Base-by-base conservation (phyloP, 2,888 invertebrate species). In the Polyommatus iphigenia region DNA sequence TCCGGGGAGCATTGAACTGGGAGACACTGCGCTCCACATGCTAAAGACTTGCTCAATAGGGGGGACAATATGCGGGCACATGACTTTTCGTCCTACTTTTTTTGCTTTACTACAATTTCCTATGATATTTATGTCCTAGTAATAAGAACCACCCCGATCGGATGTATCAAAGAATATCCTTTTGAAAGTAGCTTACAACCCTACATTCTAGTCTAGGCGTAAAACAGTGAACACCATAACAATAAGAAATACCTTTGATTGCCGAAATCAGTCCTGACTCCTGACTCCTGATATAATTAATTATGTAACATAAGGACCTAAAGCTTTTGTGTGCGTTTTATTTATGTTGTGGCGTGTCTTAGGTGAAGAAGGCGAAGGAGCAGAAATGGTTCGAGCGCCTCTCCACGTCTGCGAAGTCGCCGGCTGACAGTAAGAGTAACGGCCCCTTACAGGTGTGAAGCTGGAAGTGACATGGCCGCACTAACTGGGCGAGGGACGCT, bases 361-460 rank as follows among this genome's bases (percentile, higher is more conserved):
- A 92, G 93, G 91, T 90, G 85, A 88, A 88, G 86, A 89, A 88
- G 84, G 82, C 81, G 80, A 88, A 88, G 6, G 88, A 90, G 80
- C 90, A 87, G 86, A 90, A 89, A 80, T 93, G 93, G 93, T 93
- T 88, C 90, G 93, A 93, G 89, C 89, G 93, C 67, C 89, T 93
- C 81, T 93, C 92, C 78, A 84, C 87, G 78, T 93, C 92, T 77
- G 83, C 87, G 79, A 89, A 87, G 82, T 82, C 85, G 59, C 81
- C 86, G 54, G 83, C 83, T 83, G 88, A 88, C 84, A 87, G 82
- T 84, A 89, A 87, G 85, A 83, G 84, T 82, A 88, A 88, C 78
- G 87, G 82, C 80, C 91, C 89, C 72, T 83, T 90, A 78, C 92
- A 93, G 93, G 93, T 93, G 85, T 87, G 91, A 86, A 77, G 75